A percentile compares a stretch with the other conserved stretches of the same genome.
These are phyloP conservation scores for Ascidia mentula DNA, from an alignment of 23 tunicate genomes.

Conservation along the genomic window DNA sequence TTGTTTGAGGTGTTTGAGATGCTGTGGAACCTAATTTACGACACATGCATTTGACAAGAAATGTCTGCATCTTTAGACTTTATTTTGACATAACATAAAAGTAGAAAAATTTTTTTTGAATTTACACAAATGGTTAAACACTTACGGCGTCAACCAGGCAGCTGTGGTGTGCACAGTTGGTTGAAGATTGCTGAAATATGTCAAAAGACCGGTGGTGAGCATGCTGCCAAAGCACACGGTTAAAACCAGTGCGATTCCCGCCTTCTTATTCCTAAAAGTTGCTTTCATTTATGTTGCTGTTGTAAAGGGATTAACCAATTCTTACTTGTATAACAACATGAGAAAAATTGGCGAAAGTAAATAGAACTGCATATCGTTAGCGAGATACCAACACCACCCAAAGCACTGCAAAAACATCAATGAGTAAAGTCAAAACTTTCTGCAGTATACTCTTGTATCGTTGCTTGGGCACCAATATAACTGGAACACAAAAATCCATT, in stretches of 20 bases:
- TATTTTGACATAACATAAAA: too few relatives aligned
- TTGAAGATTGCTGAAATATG: neutral
- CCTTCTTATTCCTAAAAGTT: neutral
- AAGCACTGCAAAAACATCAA: conserved; percentile 26
- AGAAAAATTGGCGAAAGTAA: conserved; percentile 63
- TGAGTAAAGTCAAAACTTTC: too few relatives aligned
- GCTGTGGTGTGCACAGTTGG: neutral
- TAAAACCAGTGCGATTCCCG: neutral
- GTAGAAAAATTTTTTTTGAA: too few relatives aligned
- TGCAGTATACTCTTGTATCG: too few relatives aligned
- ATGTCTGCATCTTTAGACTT: too few relatives aligned
- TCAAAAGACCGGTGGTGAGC: neutral
- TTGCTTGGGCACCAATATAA: too few relatives aligned
- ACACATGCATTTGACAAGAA: too few relatives aligned
- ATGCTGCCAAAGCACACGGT: neutral
- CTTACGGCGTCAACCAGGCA: conserved; percentile 4
- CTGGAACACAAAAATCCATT: too few relatives aligned
- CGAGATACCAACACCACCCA: conserved; percentile 80
- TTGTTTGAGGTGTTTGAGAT: too few relatives aligned
- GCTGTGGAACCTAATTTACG: too few relatives aligned
- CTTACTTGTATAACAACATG: conserved; percentile 61
- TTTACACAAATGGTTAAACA: too few relatives aligned
- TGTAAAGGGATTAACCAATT: neutral
- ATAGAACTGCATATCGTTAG: conserved; percentile 84
- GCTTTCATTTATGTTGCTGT: neutral